phyloP scores from a whole-genome alignment of 2,113 vertebrate genomes.

The Stegostoma tigrinum region DNA sequence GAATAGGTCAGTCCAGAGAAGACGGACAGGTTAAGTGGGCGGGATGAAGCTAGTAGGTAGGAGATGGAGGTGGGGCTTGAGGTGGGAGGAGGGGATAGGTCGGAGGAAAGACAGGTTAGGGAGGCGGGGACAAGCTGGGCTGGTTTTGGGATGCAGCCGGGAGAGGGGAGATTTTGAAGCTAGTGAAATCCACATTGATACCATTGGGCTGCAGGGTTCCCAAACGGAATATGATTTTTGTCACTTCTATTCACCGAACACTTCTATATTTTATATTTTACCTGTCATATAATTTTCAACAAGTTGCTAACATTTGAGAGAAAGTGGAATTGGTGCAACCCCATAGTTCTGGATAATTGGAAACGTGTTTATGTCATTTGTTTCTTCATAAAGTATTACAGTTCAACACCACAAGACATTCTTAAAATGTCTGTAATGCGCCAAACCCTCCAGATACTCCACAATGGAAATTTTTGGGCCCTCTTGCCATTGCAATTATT shows the following conservation, averaged over 20 bases:
- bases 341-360: background rate
- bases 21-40: no score
- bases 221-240: no score
- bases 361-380: background rate
- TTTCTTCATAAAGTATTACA: background rate
- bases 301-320: background rate
- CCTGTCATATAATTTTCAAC: background rate
- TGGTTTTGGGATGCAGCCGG: no score
- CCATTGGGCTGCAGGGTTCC: no score
- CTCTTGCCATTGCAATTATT: background rate
- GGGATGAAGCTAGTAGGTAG: no score
- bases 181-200: no score
- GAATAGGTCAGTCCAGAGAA: no score
- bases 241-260: background rate
- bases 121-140: no score
- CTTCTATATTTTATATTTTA: background rate
- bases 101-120: no score
- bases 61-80: no score
- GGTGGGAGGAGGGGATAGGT: no score
- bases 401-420: background rate
- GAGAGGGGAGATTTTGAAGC: no score
- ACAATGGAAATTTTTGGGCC: background rate
- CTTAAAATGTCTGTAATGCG: background rate
- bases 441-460: background rate
- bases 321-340: background rate